Conservation (phyloP, 2,113 vertebrate genomes). For the Otis tarda region DNA sequence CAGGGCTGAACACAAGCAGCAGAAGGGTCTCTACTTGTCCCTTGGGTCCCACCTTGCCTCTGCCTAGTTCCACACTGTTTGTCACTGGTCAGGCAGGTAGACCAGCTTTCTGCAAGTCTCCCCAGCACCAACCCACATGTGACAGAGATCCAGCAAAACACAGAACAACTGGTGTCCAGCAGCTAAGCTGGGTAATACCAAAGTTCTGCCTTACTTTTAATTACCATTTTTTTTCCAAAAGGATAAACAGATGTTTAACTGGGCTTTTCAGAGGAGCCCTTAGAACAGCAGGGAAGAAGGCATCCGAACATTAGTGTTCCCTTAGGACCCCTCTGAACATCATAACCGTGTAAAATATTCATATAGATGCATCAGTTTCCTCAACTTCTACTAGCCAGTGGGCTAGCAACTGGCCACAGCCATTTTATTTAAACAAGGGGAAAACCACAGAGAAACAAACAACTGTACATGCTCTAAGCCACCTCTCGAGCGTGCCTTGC, state of each 20-base stretch:
- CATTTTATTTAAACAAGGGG: neutral
- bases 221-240: neutral
- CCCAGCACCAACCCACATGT: neutral
- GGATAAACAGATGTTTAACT: neutral
- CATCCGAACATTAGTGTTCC: neutral
- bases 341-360: neutral
- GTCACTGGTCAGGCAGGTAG: neutral
- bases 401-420: neutral
- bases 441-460: neutral
- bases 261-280: neutral
- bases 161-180: neutral
- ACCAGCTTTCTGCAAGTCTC: neutral
- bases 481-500: neutral
- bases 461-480: neutral
- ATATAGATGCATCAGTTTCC: neutral
- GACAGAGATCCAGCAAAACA: neutral
- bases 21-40: neutral
- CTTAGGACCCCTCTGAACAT: neutral
- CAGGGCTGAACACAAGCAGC: neutral
- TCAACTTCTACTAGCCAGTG: neutral
- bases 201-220: neutral
- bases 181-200: neutral
- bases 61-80: neutral
- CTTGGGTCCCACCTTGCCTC: neutral
- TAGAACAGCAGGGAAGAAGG: neutral